Evolutionary conservation across 2,797 vertebrate genomes (phyloP).

Genomic region (Bryconaethiops microstoma): DNA sequence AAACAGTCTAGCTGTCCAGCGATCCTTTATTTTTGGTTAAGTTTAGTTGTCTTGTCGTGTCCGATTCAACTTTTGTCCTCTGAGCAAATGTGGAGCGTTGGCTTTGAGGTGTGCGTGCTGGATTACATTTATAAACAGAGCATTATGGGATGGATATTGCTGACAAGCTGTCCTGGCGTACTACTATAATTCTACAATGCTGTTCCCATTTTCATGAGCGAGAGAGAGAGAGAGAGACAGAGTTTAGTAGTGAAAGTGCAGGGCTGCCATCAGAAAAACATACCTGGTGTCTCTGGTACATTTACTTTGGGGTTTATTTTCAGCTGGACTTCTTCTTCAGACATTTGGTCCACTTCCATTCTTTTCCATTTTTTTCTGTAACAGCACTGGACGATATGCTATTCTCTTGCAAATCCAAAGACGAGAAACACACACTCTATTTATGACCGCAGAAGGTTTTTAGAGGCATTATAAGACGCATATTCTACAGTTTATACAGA

Average conservation of each 20-base stretch:
- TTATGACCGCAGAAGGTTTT: conserved; percentile 44
- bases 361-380: conserved; percentile 18
- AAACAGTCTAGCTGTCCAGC: not conserved
- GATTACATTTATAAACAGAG: conserved; percentile 9
- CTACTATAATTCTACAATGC: conserved; percentile 1
- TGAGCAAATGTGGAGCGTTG: conserved; percentile 16
- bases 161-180: not conserved
- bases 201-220: not conserved
- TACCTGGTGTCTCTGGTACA: not conserved
- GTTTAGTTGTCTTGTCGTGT: not conserved
- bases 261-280: not conserved
- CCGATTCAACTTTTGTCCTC: not conserved
- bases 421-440: conserved; percentile 49
- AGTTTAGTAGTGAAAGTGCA: not conserved
- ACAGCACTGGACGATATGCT: conserved; percentile 40
- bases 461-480: conserved; percentile 49
- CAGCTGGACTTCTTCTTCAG: not conserved
- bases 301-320: not conserved
- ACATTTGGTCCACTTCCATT: not conserved
- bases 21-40: not conserved
- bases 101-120: conserved; percentile 2
- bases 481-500: conserved; percentile 56
- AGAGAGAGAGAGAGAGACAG: not conserved
- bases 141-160: conserved; percentile 3
- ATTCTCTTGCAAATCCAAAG: conserved; percentile 52